Evolutionary conservation across 2,797 vertebrate species (phyloP).

Genomic region (Dendrocincla tyrannina): DNA sequence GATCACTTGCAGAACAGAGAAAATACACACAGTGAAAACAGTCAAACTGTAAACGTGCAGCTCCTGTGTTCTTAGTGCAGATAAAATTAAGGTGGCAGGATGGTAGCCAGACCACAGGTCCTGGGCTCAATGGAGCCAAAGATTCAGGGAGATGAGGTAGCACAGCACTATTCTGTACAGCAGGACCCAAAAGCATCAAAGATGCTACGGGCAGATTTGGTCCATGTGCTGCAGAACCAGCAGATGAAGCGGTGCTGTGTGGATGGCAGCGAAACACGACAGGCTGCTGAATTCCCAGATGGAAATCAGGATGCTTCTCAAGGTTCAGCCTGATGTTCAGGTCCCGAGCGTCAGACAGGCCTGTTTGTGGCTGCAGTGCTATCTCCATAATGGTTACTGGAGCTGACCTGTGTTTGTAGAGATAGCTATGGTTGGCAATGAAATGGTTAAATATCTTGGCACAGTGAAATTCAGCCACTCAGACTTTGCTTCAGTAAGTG

Average conservation of each 20-base stretch:
- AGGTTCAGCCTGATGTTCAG: background rate
- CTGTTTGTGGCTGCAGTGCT: background rate
- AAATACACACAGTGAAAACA: background rate
- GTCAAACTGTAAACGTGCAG: background rate
- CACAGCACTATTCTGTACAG: background rate
- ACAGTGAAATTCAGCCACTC: background rate
- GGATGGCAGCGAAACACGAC: background rate
- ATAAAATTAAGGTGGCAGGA: background rate
- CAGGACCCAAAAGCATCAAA: background rate
- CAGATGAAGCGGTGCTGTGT: background rate
- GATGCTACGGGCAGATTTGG: background rate
- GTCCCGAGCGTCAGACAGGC: background rate
- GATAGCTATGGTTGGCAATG: background rate
- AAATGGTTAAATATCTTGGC: background rate
- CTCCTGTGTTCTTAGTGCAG: background rate
- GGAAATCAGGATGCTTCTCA: background rate
- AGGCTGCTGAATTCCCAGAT: background rate
- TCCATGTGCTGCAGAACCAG: background rate
- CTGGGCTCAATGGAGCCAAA: background rate
- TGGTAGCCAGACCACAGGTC: background rate
- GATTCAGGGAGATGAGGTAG: background rate
- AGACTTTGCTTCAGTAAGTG: background rate
- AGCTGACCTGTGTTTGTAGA: background rate
- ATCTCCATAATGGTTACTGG: background rate
- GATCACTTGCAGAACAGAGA: constrained; percentile 10